Conservation (phyloP, 2,797 vertebrate species). For the Caiman crocodilus region DNA sequence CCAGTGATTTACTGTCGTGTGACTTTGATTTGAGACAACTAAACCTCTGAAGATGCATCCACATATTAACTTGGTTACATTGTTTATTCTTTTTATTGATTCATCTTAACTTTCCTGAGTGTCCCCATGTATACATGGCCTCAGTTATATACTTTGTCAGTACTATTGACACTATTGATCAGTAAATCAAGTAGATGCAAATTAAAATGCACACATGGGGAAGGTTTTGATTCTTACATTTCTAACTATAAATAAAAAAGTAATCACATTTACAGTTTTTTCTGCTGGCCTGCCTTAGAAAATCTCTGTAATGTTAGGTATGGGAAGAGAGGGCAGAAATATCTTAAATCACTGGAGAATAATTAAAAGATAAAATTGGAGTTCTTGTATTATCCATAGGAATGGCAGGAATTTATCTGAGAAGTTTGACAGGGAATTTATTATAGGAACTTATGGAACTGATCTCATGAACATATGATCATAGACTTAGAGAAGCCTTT, state of each 20-base stretch:
- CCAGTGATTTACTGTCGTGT: not conserved
- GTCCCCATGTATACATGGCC: not conserved
- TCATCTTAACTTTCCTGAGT: not conserved
- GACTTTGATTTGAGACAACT: not conserved
- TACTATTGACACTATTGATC: not conserved
- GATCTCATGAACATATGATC: not conserved
- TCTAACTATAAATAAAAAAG: not conserved
- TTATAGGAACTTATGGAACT: conserved; percentile 7
- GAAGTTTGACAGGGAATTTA: not conserved
- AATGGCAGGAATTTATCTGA: conserved; percentile 7
- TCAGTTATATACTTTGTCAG: not conserved
- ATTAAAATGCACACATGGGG: not conserved
- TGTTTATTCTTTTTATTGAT: not conserved
- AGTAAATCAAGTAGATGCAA: not conserved
- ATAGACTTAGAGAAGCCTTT: not conserved
- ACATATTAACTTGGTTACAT: not conserved
- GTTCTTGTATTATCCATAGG: conserved; percentile 19
- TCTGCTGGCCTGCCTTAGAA: too few species aligned
- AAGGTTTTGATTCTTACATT: not conserved
- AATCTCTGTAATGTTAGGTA: too few species aligned
- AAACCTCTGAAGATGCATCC: not conserved
- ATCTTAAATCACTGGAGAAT: conserved; percentile 29
- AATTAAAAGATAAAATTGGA: conserved; percentile 3
- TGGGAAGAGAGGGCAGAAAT: not conserved
- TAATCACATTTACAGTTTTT: not conserved